Base-by-base conservation (phyloP, 2,113 vertebrate genomes). In the Actenoides hombroni region DNA sequence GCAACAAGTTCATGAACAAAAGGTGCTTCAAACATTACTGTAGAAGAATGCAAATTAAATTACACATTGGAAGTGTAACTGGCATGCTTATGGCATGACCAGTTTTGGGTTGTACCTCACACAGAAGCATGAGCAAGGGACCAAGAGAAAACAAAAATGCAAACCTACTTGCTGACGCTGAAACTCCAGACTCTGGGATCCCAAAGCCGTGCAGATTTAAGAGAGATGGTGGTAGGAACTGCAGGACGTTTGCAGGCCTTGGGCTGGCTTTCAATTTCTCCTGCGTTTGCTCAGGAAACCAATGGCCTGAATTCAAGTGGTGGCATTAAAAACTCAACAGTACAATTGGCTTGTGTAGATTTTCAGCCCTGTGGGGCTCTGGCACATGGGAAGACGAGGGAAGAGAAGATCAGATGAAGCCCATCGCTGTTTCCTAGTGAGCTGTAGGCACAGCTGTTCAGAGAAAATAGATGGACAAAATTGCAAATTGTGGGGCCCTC, bases 1-100 rank as follows among this genome's bases (percentile, higher is more conserved):
- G 88, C 83, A 94, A 86, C 83, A 88, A 57, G 83, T 84, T 80
- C 21, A 73, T 21, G 29, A 83, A 87, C 74, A 65, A 83, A 94
- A 83, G 70, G 39, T 11, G 33, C 59, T 86, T 81, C 29, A 75
- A 70, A 91, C 89, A 89, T 83, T 0, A 13, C n/a, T 74, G 1
- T 7, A 31, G 75, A 80, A 63, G 75, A 83, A 88, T 39, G 68
- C 31, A 61, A 77, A 79, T 71, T 37, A 67, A 95, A 60, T 88
- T 12, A 59, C 29, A 56, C 7, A 4, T 19, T 46, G 49, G 76
- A 37, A 23, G 7, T 21, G 24, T 12, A 6, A 1, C 49, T 56
- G 54, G 67, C 61, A n/a, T 79, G 71, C 51, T 76, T 65, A 15
- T 19, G 24, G 26, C 35, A 76, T 79, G 67, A 53, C 54, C 49